Percentiles rank a stretch among this genome's conserved stretches.
Conservation (phyloP, 2,888 invertebrate genomes). For the Latrodectus hesperus region DNA sequence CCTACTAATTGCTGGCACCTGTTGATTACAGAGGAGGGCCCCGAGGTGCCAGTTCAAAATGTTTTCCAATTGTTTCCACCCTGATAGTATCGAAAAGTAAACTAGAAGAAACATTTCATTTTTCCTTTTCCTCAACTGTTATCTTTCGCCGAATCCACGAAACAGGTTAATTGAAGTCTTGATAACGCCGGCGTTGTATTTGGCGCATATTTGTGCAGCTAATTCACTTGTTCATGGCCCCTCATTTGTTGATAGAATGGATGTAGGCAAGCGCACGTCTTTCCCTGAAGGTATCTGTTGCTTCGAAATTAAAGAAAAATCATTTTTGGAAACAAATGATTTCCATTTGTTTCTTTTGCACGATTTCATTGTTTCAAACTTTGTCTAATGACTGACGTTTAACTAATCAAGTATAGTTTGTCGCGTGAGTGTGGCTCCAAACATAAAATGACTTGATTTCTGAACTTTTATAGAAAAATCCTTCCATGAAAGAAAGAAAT, state of each 20-base stretch:
- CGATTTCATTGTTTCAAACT: no score
- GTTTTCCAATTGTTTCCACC: conserved; percentile 38
- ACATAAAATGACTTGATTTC: no score
- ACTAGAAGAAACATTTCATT: conserved; percentile 4
- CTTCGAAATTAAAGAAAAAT: background rate
- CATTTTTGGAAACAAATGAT: no score
- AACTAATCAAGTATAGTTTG: no score
- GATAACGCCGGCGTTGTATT: background rate
- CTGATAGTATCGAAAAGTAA: background rate
- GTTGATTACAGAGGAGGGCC: conserved; percentile 51
- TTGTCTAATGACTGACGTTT: no score
- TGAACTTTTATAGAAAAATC: no score
- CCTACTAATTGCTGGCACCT: conserved; percentile 50
- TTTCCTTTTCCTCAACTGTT: no score
- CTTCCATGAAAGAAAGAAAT: no score
- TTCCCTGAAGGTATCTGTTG: background rate
- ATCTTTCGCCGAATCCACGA: background rate
- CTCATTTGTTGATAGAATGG: background rate
- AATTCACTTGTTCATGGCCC: background rate
- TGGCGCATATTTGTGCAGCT: background rate
- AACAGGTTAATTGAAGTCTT: conserved; percentile 25
- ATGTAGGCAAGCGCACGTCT: background rate
- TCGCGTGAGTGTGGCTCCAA: no score
- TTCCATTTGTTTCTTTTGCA: no score
- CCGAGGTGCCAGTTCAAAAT: conserved; percentile 41